Evolutionary conservation across 2,797 vertebrate genomes (phyloP).

Genomic region (Parauchenoglanis ngamensis): DNA sequence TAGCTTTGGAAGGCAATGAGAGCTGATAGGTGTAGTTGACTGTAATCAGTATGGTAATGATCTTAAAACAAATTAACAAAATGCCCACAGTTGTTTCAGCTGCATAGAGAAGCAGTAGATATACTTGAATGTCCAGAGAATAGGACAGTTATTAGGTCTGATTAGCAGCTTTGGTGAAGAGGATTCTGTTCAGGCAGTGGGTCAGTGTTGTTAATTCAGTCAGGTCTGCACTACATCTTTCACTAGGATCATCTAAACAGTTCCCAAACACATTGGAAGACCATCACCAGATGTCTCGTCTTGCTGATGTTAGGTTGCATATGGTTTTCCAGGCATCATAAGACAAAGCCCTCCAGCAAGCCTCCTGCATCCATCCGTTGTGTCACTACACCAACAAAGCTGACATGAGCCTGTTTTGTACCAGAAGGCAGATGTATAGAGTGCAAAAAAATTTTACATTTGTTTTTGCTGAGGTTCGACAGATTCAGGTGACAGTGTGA

Average conservation of each 20-base stretch:
- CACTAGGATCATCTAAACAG: neutral
- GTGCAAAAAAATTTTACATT: neutral
- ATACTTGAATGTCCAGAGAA: neutral
- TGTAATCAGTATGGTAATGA: neutral
- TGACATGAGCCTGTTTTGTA: conserved; percentile 18
- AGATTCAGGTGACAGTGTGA: neutral
- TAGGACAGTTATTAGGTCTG: neutral
- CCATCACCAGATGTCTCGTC: neutral
- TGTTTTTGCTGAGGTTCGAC: neutral
- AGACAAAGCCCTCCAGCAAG: conserved; percentile 19
- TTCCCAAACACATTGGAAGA: neutral
- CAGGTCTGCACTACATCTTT: neutral
- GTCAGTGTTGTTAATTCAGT: too few species aligned
- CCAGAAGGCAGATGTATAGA: neutral
- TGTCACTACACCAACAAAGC: conserved; percentile 5
- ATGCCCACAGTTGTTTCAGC: neutral
- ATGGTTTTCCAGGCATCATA: neutral
- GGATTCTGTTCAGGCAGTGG: neutral
- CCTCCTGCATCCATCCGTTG: neutral
- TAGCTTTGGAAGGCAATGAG: neutral
- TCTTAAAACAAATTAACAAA: neutral
- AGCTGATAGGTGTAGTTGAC: neutral
- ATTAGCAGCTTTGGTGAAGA: neutral
- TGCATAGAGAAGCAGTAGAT: neutral
- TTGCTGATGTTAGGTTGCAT: neutral